phyloP scores from a whole-genome alignment of 2,797 vertebrate genomes.

The Ambastaia sidthimunki region DNA sequence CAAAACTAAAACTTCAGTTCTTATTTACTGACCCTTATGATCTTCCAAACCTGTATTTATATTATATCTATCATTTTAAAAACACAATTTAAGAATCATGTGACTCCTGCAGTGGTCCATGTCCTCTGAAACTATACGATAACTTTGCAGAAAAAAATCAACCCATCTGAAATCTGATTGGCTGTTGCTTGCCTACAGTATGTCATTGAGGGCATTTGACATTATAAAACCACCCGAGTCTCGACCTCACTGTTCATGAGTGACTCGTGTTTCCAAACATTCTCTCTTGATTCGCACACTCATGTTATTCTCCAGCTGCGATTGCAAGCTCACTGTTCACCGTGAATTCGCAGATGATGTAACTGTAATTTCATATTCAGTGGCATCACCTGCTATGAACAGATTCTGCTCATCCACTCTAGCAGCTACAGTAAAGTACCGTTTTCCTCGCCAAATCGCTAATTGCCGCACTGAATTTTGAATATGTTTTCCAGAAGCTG shows the following conservation, averaged over 20 bases:
- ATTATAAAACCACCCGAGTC: background rate
- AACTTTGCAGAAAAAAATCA: background rate
- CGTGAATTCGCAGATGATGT: constrained; percentile 56
- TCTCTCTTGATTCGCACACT: constrained; percentile 6
- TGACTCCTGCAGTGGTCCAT: too few relatives aligned
- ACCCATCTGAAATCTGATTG: background rate
- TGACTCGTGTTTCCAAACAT: constrained; percentile 29
- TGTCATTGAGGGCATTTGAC: background rate
- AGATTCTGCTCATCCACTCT: constrained; percentile 52
- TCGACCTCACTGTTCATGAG: constrained; percentile 9
- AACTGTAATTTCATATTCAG: constrained; percentile 50
- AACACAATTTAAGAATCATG: too few relatives aligned
- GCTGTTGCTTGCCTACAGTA: background rate
- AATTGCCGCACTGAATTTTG: constrained; percentile 45
- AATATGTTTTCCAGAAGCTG: constrained; percentile 32
- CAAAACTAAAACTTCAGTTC: too few relatives aligned
- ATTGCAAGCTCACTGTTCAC: background rate
- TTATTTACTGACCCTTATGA: too few relatives aligned
- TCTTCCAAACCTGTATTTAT: too few relatives aligned
- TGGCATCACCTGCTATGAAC: constrained; percentile 33
- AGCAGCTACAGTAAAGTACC: constrained; percentile 38
- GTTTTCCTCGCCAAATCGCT: constrained; percentile 66
- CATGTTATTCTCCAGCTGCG: constrained; percentile 18
- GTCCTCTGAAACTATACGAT: too few relatives aligned
- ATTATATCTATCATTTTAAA: too few relatives aligned